Base-by-base conservation (phyloP, 2,113 vertebrate genomes). In the Clarias gariepinus region DNA sequence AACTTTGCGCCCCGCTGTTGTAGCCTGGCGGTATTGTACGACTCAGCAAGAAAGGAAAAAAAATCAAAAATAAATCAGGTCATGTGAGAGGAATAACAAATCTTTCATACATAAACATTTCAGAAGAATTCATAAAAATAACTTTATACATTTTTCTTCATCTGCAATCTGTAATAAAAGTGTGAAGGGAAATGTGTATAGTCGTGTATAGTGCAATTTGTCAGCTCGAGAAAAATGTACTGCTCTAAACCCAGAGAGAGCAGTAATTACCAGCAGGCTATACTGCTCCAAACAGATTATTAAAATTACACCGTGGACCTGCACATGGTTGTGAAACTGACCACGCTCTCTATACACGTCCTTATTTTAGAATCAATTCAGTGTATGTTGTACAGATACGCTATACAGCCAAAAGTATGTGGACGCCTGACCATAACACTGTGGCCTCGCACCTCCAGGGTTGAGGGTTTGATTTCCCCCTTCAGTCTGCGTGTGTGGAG, bases 221-320 rank as follows among this genome's bases (percentile, higher is more conserved):
- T 78, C 76, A 57, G 76, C n/a, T 12, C 19, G 53, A 6, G 47
- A 78, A 78, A 79, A 79, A 79, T 21, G 15, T 58, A 21, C n/a
- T 10, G 52, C 53, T 18, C 53, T 57, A 30, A 78, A 57, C 7
- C 53, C 53, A 8, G 52, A 57, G 52, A 78, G 52, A 78, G 55
- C 13, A 53, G 53, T 57, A 30, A 30, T 71, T 69, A 69, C 63
- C 21, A 71, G 52, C 52, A 58, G 19, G 66, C 33, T 58, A 18
- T 30, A 25, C 82, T 16, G 52, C 21, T 13, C 68, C 57, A 60
- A 79, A 69, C 76, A 71, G 85, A 81, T 61, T 52, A 58, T 76
- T 33, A 86, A 68, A 71, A 71, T 36, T 55, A 47, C 77, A 21
- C 23, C 9, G 15, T 36, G 28, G 28, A 58, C 19, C 13, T 69